Evolutionary conservation across 2,797 vertebrate genomes (phyloP).

Genomic region (Chelon auratus): DNA sequence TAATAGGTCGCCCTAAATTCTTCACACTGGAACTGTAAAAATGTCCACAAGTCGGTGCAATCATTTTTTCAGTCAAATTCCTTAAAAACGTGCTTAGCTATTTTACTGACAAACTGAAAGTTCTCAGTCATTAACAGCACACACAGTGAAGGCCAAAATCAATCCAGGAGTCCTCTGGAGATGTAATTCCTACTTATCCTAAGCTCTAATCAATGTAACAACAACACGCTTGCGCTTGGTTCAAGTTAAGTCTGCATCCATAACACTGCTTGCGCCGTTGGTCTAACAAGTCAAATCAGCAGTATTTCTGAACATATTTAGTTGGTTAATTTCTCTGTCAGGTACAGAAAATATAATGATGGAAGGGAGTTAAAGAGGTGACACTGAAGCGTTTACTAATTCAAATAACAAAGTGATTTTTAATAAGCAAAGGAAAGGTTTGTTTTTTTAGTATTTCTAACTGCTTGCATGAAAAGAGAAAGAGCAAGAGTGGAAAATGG

Average conservation of each 20-base stretch:
- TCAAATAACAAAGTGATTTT: not conserved
- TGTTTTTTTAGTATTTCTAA: not conserved
- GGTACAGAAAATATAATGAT: not conserved
- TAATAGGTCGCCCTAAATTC: not conserved
- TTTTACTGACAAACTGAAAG: conserved; percentile 36
- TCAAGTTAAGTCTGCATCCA: conserved; percentile 30
- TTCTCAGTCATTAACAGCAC: conserved; percentile 55
- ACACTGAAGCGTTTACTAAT: not conserved
- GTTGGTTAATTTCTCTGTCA: not conserved
- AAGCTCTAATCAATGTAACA: conserved; percentile 66
- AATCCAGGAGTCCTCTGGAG: conserved; percentile 57
- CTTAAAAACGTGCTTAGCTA: not conserved
- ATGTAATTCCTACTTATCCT: conserved; percentile 66
- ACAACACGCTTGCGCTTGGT: conserved; percentile 38
- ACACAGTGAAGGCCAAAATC: conserved; percentile 51
- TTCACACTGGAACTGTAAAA: not conserved
- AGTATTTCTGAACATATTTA: not conserved
- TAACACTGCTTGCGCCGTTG: conserved; percentile 9
- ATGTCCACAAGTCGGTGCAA: not conserved
- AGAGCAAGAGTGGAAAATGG: not conserved
- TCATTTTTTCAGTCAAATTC: not conserved
- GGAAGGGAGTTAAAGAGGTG: not conserved
- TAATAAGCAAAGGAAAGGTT: not conserved
- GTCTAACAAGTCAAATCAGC: not conserved
- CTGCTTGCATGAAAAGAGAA: not conserved